These are phyloP conservation scores for Oceanites oceanicus DNA, from an alignment of 2,113 vertebrate genomes.

Conservation along the genomic window DNA sequence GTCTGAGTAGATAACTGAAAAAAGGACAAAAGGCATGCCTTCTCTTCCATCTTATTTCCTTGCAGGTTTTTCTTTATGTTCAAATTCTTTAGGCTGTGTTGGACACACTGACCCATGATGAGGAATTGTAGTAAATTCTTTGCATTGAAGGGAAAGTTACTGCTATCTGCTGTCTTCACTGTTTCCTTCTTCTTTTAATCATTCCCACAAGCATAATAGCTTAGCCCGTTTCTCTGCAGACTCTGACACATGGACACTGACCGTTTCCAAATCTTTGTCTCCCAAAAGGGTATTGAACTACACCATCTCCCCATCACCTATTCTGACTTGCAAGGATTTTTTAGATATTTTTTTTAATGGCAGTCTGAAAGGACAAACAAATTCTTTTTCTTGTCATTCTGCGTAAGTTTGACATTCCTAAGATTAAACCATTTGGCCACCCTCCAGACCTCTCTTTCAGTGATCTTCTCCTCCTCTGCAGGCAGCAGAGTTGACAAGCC, in stretches of 20 bases:
- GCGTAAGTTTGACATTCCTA: neutral
- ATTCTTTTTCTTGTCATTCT: neutral
- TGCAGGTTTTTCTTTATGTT: neutral
- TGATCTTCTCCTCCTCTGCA: neutral
- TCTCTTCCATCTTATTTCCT: neutral
- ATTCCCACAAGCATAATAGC: neutral
- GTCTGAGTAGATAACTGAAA: neutral
- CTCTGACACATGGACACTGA: neutral
- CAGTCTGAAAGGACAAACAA: conserved; percentile 19
- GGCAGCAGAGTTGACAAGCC: neutral
- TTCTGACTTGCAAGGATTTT: conserved; percentile 73
- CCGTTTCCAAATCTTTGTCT: conserved; percentile 8
- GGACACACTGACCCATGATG: fast-evolving
- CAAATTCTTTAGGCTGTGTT: neutral
- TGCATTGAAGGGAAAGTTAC: neutral
- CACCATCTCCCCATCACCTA: conserved; percentile 63
- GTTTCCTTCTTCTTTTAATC: neutral
- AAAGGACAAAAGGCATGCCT: neutral
- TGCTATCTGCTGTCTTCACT: neutral
- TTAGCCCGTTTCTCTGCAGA: neutral
- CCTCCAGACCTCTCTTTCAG: neutral
- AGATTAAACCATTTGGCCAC: neutral
- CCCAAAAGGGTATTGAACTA: conserved; percentile 72
- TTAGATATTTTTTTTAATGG: conserved; percentile 53
- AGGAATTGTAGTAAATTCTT: neutral